Conservation (phyloP, 2,888 invertebrate genomes). For the Eumerus sabulonum region DNA sequence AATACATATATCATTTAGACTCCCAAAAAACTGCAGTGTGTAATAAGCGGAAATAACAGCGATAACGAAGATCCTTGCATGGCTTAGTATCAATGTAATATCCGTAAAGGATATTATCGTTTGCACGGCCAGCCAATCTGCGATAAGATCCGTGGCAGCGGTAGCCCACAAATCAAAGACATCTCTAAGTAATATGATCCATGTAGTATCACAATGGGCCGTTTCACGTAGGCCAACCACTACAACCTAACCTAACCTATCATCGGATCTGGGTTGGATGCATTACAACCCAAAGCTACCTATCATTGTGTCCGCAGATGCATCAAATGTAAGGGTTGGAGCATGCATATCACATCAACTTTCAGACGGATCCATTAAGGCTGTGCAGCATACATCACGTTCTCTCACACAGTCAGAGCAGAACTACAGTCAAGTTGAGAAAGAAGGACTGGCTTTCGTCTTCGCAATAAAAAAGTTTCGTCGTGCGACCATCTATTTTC, state of each 20-base stretch:
- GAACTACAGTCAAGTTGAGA: conserved; percentile 74
- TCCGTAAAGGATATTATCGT: no score
- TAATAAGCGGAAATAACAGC: conserved; percentile 1
- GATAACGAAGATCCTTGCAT: neutral
- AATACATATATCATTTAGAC: no score
- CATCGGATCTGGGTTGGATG: conserved; percentile 42
- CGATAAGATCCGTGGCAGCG: no score
- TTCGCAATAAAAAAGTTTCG: conserved; percentile 73
- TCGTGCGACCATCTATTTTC: conserved; percentile 72
- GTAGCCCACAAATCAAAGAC: no score
- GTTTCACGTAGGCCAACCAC: no score
- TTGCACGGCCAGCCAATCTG: no score
- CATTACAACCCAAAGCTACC: conserved; percentile 55
- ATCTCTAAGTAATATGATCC: no score
- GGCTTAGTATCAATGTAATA: no score
- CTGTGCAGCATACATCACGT: conserved; percentile 71
- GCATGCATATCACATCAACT: conserved; percentile 50
- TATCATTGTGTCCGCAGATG: conserved; percentile 58
- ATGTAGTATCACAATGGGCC: no score
- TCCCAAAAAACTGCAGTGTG: no score
- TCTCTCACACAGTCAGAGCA: conserved; percentile 72
- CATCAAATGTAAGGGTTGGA: conserved; percentile 43
- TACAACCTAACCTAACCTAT: no score
- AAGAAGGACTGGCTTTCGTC: conserved; percentile 73
- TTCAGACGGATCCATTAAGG: neutral